A percentile compares a stretch with the other conserved stretches of the same genome.
Conservation (phyloP, 2,797 vertebrate genomes). For the Denticeps clupeoides region DNA sequence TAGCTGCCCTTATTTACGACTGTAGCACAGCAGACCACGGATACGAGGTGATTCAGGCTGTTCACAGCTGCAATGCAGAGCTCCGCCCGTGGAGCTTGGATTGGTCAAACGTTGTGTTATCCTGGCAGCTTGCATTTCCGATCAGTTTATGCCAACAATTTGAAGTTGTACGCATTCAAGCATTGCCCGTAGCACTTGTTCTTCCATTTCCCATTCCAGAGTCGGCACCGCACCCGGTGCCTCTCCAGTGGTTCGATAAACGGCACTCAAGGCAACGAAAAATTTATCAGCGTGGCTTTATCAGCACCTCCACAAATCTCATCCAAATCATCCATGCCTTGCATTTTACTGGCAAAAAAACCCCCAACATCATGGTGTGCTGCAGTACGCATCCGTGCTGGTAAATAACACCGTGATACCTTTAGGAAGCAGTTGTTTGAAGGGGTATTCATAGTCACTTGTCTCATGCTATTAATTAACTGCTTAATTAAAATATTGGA, state of each 20-base stretch:
- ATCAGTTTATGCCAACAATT: slow-evolving; percentile 47
- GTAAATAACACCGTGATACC: background rate
- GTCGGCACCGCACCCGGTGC: slow-evolving; percentile 9
- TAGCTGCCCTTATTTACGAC: no score
- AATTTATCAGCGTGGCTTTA: slow-evolving; percentile 28
- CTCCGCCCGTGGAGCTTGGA: slow-evolving; percentile 36
- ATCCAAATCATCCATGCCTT: slow-evolving; percentile 12
- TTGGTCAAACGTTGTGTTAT: slow-evolving; percentile 42
- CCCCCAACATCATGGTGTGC: no score
- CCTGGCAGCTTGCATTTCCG: slow-evolving; percentile 41
- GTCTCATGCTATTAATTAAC: background rate
- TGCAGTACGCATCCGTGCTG: background rate
- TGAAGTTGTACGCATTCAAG: slow-evolving; percentile 44
- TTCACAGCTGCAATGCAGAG: slow-evolving; percentile 30
- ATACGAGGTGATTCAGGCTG: slow-evolving; percentile 26
- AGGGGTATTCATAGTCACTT: background rate
- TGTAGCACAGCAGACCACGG: no score
- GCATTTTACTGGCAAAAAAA: slow-evolving; percentile 13
- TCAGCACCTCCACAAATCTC: slow-evolving; percentile 18
- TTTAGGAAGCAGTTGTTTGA: background rate
- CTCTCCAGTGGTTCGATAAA: slow-evolving; percentile 34
- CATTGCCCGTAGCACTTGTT: slow-evolving; percentile 39
- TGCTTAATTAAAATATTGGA: background rate
- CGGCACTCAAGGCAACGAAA: slow-evolving; percentile 31
- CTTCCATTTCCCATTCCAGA: slow-evolving; percentile 25